Evolutionary conservation across 2,797 vertebrate species (phyloP), one percentile per base, ranked within the genome.

Genomic region (Falco novaeseelandiae): DNA sequence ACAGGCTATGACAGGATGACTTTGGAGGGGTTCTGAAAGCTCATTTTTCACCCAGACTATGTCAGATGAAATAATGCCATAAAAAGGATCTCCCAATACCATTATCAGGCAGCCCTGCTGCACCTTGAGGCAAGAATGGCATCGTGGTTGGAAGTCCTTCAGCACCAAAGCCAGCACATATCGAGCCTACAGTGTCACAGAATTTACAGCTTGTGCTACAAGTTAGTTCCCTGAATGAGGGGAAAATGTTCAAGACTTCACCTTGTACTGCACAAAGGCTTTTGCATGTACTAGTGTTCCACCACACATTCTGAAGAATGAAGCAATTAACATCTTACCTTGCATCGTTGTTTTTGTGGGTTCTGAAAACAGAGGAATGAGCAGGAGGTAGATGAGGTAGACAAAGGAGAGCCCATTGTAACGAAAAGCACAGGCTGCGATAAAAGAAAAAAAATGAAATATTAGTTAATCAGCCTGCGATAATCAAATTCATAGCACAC

Each of bases 351-450:
- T 98, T 98, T 98, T 99, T 25, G 99, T 99, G 83, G 99, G 99
- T 97, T 99, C 99, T 32, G 99, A 98, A 94, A 99, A 99, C 91
- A 99, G 98, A 74, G 99, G 99, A 96, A 99, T 99, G 93, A 99
- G 99, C 98, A 99, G 98, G 98, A 99, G 99, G 97, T 99, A 99
- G 98, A 99, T 99, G 98, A 99, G 99, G 99, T 99, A 99, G 99
- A 99, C 98, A 74, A 99, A 99, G 97, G 99, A 99, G 94, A 99
- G 98, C 91, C 98, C 99, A 98, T 99, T 99, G 98, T 99, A 99
- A 98, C 99, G 99, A 98, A 99, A 99, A 90, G 99, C 98, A 97
- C 99, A 99, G 72, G 99, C 99, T 99, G 98, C 14, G 79, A 70
- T 7, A 72, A 93, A 88, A 82, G 97, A 88, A 74, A 83, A 90